These are phyloP conservation scores for Paramuricea clavata DNA, from an alignment of 92 coral and sea anemone species.

Conservation along the genomic window DNA sequence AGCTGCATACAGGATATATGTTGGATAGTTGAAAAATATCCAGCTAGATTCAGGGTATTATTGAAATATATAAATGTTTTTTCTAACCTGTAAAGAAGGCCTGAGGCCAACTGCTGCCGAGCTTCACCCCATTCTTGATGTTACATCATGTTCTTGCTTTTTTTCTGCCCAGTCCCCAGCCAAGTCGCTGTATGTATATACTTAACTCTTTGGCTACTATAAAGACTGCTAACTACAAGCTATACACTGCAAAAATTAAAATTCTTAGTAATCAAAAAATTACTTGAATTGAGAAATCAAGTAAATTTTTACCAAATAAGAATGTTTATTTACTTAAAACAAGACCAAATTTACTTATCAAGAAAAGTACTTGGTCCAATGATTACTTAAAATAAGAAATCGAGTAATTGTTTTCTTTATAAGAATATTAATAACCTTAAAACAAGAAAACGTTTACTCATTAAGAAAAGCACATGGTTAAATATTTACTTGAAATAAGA, in stretches of 20 bases:
- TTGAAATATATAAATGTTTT: too few relatives aligned
- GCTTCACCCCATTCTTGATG: too few relatives aligned
- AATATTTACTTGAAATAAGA: neutral
- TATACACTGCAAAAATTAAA: conserved; percentile 3
- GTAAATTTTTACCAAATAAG: neutral
- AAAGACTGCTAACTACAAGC: too few relatives aligned
- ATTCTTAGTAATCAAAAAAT: conserved; percentile 1
- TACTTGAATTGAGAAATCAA: neutral
- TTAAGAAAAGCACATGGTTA: neutral
- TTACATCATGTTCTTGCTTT: too few relatives aligned
- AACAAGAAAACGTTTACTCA: neutral
- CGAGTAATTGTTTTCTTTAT: neutral
- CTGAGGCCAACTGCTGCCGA: too few relatives aligned
- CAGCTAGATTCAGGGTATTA: too few relatives aligned
- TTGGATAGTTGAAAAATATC: too few relatives aligned
- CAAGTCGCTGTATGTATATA: too few relatives aligned
- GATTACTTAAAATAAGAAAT: conserved; percentile 5
- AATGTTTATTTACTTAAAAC: neutral
- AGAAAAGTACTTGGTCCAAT: neutral
- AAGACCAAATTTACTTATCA: neutral
- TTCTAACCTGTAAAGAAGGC: too few relatives aligned
- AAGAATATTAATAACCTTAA: neutral
- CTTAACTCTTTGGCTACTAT: too few relatives aligned
- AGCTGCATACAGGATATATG: too few relatives aligned
- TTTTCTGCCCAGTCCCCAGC: too few relatives aligned